A percentile compares a stretch with the other conserved stretches of the same genome.
Conservation (phyloP, 2,797 vertebrate species). For the Enteromius mattozi region DNA sequence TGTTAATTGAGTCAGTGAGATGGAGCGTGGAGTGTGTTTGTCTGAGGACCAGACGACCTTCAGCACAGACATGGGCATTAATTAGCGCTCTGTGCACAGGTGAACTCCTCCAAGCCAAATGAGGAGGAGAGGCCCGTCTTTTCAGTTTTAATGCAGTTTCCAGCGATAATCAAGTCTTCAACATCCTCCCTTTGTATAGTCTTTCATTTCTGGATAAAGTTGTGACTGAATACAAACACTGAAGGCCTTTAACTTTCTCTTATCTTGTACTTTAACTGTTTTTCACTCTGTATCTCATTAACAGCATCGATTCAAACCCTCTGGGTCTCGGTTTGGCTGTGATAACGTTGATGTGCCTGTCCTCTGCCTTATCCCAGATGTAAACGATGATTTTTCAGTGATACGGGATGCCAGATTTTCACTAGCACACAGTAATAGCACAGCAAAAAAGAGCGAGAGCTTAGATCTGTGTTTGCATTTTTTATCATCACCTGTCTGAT, state of each 20-base stretch:
- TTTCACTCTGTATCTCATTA: conserved; percentile 37
- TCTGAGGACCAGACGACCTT: conserved; percentile 71
- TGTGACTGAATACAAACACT: conserved; percentile 57
- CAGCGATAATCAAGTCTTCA: conserved; percentile 59
- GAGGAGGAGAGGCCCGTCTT: conserved; percentile 44
- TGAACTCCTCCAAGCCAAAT: conserved; percentile 62
- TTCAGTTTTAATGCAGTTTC: conserved; percentile 59
- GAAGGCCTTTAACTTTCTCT: conserved; percentile 41
- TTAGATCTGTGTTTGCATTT: conserved; percentile 50
- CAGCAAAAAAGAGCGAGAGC: conserved; percentile 20
- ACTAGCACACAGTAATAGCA: background rate
- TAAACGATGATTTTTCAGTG: background rate
- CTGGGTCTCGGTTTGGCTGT: conserved; percentile 10
- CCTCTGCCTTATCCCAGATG: conserved; percentile 3
- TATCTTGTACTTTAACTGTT: background rate
- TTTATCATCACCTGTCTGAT: conserved; percentile 49
- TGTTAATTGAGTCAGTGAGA: conserved; percentile 71
- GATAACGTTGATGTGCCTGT: conserved; percentile 11
- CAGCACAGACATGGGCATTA: conserved; percentile 58
- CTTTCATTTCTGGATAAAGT: conserved; percentile 51
- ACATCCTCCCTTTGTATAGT: conserved; percentile 56
- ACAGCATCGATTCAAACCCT: background rate
- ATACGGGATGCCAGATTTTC: conserved; percentile 22
- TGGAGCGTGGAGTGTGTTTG: conserved; percentile 59
- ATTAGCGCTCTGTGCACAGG: conserved; percentile 63